phyloP scores from a whole-genome alignment of 92 coral and sea anemone genomes.

The Actinernus sp. region DNA sequence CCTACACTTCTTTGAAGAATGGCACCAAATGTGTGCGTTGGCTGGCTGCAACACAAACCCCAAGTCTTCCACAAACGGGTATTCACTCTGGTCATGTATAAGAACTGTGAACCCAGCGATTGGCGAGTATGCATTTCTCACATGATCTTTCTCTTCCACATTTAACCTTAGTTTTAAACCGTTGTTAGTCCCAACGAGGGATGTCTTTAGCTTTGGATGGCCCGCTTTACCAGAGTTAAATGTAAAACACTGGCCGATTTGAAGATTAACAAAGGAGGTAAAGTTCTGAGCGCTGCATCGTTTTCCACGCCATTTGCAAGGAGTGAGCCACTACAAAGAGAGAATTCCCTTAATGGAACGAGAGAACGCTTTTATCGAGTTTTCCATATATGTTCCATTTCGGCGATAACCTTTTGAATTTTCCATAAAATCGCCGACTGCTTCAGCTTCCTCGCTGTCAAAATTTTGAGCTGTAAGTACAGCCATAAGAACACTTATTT shows the following conservation, averaged over 20 bases:
- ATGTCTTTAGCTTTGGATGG: not conserved
- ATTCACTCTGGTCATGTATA: constrained; percentile 47
- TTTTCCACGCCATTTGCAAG: constrained; percentile 19
- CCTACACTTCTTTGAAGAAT: constrained; percentile 38
- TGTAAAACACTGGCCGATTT: constrained; percentile 25
- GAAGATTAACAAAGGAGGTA: not conserved
- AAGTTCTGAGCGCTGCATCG: constrained; percentile 21
- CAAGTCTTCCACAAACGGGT: constrained; percentile 44
- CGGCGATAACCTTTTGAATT: too few species aligned
- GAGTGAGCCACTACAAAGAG: not conserved
- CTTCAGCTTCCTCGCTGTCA: too few species aligned
- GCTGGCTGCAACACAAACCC: constrained; percentile 58
- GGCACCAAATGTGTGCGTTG: constrained; percentile 33
- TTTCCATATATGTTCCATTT: too few species aligned
- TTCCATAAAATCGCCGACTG: not conserved
- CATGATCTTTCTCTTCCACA: constrained; percentile 27
- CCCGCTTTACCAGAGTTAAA: constrained; percentile 29
- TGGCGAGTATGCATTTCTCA: not conserved
- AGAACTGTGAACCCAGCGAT: constrained; percentile 45
- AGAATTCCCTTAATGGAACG: constrained; percentile 44
- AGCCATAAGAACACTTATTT: not conserved
- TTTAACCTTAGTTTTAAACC: constrained; percentile 44
- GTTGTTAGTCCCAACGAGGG: constrained; percentile 11
- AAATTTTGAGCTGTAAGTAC: not conserved
- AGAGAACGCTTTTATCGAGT: too few species aligned